phyloP scores from a whole-genome alignment of 2,797 vertebrate species.

The Rachycentron canadum region DNA sequence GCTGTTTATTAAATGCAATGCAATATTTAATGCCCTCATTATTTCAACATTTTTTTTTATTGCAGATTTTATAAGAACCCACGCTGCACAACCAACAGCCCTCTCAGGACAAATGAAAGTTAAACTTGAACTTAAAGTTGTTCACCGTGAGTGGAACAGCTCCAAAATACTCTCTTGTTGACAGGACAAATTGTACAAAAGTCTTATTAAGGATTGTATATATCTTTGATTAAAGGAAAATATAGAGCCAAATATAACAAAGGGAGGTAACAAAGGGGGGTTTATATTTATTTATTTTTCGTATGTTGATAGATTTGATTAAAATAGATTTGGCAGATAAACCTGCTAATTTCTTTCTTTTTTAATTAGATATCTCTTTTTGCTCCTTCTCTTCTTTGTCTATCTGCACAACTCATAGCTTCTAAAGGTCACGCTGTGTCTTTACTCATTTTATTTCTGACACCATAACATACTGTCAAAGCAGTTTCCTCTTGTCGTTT shows the following conservation, averaged over 20 bases:
- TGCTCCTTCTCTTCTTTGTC: background rate
- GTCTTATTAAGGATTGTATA: constrained; percentile 22
- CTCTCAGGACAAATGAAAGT: constrained; percentile 32
- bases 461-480: constrained; percentile 25
- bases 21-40: too few species aligned
- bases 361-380: background rate
- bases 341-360: background rate
- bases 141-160: constrained; percentile 15
- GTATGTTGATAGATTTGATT: constrained; percentile 8
- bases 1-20: background rate
- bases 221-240: constrained; percentile 6
- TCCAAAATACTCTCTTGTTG: background rate
- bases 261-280: too few species aligned
- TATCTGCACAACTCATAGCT: constrained; percentile 14
- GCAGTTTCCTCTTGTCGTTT: constrained; percentile 18
- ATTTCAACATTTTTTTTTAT: constrained; percentile 4
- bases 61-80: constrained; percentile 20
- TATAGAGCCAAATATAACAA: background rate
- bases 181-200: background rate
- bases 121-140: constrained; percentile 31
- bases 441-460: constrained; percentile 35
- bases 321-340: background rate
- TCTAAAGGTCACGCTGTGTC: constrained; percentile 47
- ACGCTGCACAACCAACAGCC: constrained; percentile 9
- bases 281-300: background rate